Conservation (phyloP, 2,888 invertebrate genomes). For the Limnephilus auricula region DNA sequence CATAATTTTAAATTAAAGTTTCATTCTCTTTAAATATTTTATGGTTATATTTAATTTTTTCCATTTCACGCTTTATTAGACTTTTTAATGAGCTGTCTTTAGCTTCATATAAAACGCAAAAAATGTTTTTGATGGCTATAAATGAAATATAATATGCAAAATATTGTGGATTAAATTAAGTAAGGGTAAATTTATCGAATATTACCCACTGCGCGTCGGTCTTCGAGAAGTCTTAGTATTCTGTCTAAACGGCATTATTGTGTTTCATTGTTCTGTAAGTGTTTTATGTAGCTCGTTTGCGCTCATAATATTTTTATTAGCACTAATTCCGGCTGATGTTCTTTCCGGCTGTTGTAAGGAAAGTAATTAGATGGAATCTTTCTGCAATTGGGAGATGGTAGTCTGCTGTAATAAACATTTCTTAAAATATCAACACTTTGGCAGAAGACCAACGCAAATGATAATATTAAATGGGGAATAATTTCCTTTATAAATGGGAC, state of each 20-base stretch:
- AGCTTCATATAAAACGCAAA: neutral
- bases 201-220: neutral
- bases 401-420: neutral
- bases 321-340: neutral
- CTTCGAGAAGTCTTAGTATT: neutral
- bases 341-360: neutral
- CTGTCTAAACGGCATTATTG: conserved; percentile 2
- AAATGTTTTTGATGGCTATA: neutral
- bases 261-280: neutral
- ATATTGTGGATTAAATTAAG: neutral
- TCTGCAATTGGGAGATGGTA: neutral
- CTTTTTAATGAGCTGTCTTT: conserved; percentile 28
- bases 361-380: neutral
- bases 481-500: neutral
- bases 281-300: neutral
- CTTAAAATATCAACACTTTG: neutral
- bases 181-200: neutral
- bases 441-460: neutral
- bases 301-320: neutral
- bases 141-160: neutral
- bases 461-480: neutral
- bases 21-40: conserved; percentile 51
- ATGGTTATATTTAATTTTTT: conserved; percentile 38
- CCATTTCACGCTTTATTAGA: conserved; percentile 42
- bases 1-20: conserved; percentile 46